These are phyloP conservation scores for Puma concolor DNA, from an alignment of 2,113 vertebrate species.

Conservation along the genomic window DNA sequence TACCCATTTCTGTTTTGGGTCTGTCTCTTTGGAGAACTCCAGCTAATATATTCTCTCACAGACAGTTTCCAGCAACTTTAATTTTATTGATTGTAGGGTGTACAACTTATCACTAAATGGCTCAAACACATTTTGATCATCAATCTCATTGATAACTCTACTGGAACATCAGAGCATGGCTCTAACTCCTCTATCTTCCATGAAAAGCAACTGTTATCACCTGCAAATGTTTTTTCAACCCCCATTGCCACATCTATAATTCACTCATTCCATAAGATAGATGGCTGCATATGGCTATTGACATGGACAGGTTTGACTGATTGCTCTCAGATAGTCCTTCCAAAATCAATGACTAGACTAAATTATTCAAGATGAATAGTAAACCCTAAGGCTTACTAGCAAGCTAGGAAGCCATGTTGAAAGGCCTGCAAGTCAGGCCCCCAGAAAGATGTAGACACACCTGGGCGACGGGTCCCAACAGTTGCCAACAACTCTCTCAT, in stretches of 20 bases:
- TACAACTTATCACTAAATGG: not conserved
- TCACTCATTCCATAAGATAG: not conserved
- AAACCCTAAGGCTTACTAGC: not conserved
- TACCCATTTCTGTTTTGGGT: not conserved
- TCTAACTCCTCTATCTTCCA: not conserved
- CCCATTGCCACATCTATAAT: not conserved
- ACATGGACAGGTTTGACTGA: not conserved
- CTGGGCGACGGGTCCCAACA: not conserved
- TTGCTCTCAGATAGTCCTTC: not conserved
- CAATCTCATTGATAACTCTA: not conserved
- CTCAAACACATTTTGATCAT: constrained; percentile 3
- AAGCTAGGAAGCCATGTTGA: not conserved
- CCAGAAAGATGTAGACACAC: not conserved
- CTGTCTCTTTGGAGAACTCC: not conserved
- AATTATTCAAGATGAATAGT: not conserved
- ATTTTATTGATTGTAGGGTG: not conserved
- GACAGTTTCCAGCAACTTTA: not conserved
- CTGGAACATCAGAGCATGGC: not conserved
- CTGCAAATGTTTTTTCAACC: not conserved
- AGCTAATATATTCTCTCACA: not conserved
- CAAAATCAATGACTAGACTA: not conserved
- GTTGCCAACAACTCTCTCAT: not conserved
- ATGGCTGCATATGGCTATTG: not conserved
- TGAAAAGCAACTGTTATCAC: not conserved
- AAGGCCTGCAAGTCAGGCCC: not conserved